Evolutionary conservation across 1,140 invertebrate species (phyloP), one percentile per base, ranked within the genome.

Genomic region (Coboldia fuscipes): DNA sequence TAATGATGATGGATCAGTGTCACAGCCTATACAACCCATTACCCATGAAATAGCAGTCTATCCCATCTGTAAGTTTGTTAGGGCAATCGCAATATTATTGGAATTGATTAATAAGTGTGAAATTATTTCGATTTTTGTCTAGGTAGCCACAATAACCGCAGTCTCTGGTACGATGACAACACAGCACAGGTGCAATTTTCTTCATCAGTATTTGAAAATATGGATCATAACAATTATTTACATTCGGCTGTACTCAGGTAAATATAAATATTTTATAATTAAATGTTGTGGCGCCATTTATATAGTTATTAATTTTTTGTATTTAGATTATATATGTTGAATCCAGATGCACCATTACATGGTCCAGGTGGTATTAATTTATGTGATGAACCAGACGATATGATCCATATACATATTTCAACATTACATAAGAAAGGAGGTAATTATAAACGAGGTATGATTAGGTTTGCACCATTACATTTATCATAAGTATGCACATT

Each of bases 101-200:
- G 27, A n/a, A 9, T 29, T 29, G 14, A 9, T 6, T n/a, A 5
- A 29, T 8, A 29, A 15, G 14, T 10, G 6, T 10, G 6, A n/a
- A 10, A 6, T 15, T 29, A 8, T 15, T 29, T 8, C n/a, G 5
- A 29, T 10, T 29, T 10, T 29, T 8, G n/a, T 15, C 14, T n/a
- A 32, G 30, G 30, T 32, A 20, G 18, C 13, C 19, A 20, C n/a
- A 32, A 32, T 21, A 21, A 32, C 13, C 9, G 21, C 3, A 21
- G 18, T 13, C 21, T 19, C 4, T 32, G 30, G 30, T 13, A 20
- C 3, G 30, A n/a, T n/a, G 30, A 32, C 10, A 32, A 32, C 21
- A 32, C 30, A 21, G 30, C 30, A n/a, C 19, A 32, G 21, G 19
- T 32, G 13, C 21, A 32, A 12, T 32, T 32, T 12, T 32, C 30